Evolutionary conservation across 2,888 invertebrate genomes (phyloP), one percentile per base, ranked within the genome.

Genomic region (Mimachlamys varia): DNA sequence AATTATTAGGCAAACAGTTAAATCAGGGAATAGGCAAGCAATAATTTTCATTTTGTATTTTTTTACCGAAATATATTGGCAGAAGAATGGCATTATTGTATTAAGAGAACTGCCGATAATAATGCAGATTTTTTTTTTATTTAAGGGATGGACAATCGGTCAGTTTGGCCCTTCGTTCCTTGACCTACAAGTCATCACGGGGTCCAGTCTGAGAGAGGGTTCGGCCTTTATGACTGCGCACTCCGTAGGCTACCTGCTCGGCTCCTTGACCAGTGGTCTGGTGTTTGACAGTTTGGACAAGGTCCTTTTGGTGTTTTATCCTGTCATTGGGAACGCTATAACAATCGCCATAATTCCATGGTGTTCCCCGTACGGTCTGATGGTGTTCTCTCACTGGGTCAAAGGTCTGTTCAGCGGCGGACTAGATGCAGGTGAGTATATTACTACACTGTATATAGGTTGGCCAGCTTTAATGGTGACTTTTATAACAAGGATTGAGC

Each of bases 311-410:
- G 94, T 97, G 17, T 95, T 96, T 53, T 90, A 96, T n/a, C 94
- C 96, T 22, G 93, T 96, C 55, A 90, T 96, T 33, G 95, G 95
- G 44, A 95, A 96, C 89, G 95, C 96, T 3, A 92, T 96, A 0
- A 95, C 95, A 15, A 95, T 96, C 2, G 95, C 95, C 12, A 92
- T 96, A 12, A 95, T 95, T 15, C 97, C 97, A 0, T 96, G 96
- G 96, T 96, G 96, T 91, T 92, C 93, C 22, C 92, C 94, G n/a
- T 94, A 96, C 55, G 91, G 93, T 37, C 88, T 95, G 19, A 95
- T 97, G 93, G 93, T 96, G 87, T 90, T 94, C 2, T 94, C 95
- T 27, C 92, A 92, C 12, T 62, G 55, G 38, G 91, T 91, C 10
- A 92, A 92, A 33, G 92, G 92, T 27, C 44, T 90, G 10, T 92